Base-by-base conservation (phyloP, 2,797 vertebrate species). In the Meriones psammophilus region DNA sequence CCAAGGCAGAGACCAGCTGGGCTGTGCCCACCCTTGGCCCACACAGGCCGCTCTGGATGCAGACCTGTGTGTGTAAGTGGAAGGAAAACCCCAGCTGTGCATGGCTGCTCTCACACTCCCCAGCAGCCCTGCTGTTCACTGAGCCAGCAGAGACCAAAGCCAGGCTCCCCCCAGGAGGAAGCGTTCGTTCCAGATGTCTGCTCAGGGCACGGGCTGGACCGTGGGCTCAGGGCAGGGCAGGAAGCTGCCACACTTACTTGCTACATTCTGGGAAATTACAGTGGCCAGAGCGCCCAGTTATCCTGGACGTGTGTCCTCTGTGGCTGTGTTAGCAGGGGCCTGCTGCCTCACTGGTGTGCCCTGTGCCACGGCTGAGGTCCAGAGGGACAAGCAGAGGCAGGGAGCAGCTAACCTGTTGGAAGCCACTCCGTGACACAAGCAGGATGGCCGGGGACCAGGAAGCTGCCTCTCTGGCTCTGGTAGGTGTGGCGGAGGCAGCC, bases 271-370 rank as follows among this genome's bases (percentile, higher is more conserved):
- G 97, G 92, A 98, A 98, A 98, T 98, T 98, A 98, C 97, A 98
- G 95, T 97, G 98, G 89, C 97, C 98, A 92, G 97, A 97, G 98
- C 97, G 97, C 97, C 98, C 97, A 98, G 95, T 96, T 96, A 98
- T 96, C 96, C 98, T 97, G 97, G 98, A 98, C 98, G 96, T 98
- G 98, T 98, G 98, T 98, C 98, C 98, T 98, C 97, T 97, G 96
- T 98, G 98, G 98, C 98, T 98, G 98, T 97, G 0, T 4, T 93
- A 62, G 26, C 56, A 0, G 36, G 88, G 77, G 84, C 36, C 83
- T 79, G 64, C 66, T 79, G 8, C 3, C 3, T 0, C 9, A 64
- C 73, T 94, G 78, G 36, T 56, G 78, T 86, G 62, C 24, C 9
- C 5, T 3, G 8, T 15, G 26, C 56, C 50, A 33, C 30, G 42